These are phyloP conservation scores for Sylvilagus floridanus DNA, from an alignment of 2,797 vertebrate species.

Conservation along the genomic window DNA sequence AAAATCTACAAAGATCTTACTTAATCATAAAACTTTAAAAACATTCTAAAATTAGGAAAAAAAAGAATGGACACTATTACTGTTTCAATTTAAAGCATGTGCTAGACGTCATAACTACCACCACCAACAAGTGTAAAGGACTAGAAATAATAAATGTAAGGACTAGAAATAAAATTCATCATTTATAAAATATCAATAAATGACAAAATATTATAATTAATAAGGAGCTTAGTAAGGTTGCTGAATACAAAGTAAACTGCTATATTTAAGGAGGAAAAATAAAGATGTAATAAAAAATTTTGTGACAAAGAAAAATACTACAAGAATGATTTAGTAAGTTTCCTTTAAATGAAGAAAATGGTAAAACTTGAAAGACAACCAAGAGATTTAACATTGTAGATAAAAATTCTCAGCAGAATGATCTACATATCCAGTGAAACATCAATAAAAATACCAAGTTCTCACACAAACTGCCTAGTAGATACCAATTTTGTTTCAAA, in stretches of 20 bases:
- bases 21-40: constrained; percentile 23
- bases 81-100: constrained; percentile 6
- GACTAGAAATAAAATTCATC: constrained; percentile 25
- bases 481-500: background rate
- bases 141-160: constrained; percentile 4
- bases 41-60: background rate
- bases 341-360: constrained; percentile 48
- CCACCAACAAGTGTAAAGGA: no score
- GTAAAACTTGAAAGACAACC: constrained; percentile 46
- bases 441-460: constrained; percentile 17
- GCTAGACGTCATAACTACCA: background rate
- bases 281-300: background rate
- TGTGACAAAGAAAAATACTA: constrained; percentile 1
- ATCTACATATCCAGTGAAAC: constrained; percentile 27
- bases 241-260: background rate
- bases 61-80: background rate
- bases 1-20: constrained; percentile 57
- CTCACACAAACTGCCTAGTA: background rate
- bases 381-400: background rate
- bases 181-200: constrained; percentile 2
- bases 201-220: background rate
- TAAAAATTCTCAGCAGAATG: background rate
- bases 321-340: constrained; percentile 45
- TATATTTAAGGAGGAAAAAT: background rate
- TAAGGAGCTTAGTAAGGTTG: constrained; percentile 19